phyloP scores from a whole-genome alignment of 2,888 invertebrate genomes.

The Monoplex corrugatus region DNA sequence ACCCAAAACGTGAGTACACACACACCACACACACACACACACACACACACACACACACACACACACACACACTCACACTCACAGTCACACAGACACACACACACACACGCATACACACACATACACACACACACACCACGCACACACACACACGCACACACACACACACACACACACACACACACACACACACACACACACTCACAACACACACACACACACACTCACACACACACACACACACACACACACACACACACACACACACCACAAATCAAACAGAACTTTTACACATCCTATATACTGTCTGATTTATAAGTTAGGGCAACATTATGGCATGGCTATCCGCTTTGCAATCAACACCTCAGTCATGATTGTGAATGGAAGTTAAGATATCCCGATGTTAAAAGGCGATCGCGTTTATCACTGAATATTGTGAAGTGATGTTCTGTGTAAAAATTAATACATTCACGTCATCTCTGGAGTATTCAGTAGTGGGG shows the following conservation, averaged over 20 bases:
- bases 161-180: neutral
- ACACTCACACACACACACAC: neutral
- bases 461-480: too few species aligned
- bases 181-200: neutral
- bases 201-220: neutral
- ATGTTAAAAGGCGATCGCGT: too few species aligned
- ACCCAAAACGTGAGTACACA: too few species aligned
- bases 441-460: too few species aligned
- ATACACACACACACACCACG: neutral
- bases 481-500: too few species aligned
- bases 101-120: neutral
- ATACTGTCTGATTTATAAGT: too few species aligned
- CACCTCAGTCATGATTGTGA: too few species aligned
- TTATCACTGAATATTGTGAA: too few species aligned
- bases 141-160: neutral
- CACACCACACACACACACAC: neutral
- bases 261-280: neutral
- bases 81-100: neutral
- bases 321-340: too few species aligned
- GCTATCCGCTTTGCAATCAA: too few species aligned
- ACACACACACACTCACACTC: neutral
- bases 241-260: neutral
- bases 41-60: neutral
- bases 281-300: too few species aligned
- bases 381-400: too few species aligned